Percentiles rank a stretch among this genome's conserved stretches.
Conservation (phyloP, 2,888 invertebrate genomes). For the Teinopalpus imperialis region DNA sequence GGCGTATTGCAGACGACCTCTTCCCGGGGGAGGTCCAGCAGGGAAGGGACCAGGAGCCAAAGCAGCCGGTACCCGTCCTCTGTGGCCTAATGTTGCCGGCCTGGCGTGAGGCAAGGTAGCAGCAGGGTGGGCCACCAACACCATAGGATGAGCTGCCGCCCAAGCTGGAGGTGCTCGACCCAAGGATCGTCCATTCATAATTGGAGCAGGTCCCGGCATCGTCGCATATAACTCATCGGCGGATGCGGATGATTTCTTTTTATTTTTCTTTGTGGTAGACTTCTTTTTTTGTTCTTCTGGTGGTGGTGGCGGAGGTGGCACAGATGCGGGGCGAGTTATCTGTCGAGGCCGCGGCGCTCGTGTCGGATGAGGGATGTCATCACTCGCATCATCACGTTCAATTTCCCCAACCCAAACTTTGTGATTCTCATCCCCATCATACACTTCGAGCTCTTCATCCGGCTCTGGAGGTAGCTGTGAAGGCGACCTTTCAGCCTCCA, state of each 20-base stretch:
- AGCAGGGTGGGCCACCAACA: slow-evolving; percentile 72
- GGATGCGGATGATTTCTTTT: slow-evolving; percentile 81
- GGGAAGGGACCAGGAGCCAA: slow-evolving; percentile 70
- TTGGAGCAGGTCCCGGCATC: slow-evolving; percentile 74
- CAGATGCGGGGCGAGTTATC: slow-evolving; percentile 89
- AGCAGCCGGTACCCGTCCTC: slow-evolving; percentile 83
- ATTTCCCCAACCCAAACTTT: slow-evolving; percentile 96
- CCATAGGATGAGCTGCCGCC: slow-evolving; percentile 72
- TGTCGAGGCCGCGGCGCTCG: slow-evolving; percentile 90
- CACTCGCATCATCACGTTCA: slow-evolving; percentile 88
- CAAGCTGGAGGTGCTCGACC: slow-evolving; percentile 72
- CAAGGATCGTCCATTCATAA: slow-evolving; percentile 69
- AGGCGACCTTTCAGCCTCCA: slow-evolving; percentile 84
- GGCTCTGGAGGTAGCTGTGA: slow-evolving; percentile 60
- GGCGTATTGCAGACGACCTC: slow-evolving; percentile 80
- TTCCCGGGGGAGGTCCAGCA: slow-evolving; percentile 58
- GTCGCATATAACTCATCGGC: slow-evolving; percentile 82
- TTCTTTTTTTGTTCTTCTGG: slow-evolving; percentile 85
- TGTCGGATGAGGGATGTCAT: slow-evolving; percentile 83
- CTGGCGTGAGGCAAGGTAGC: slow-evolving; percentile 71
- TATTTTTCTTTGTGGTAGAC: slow-evolving; percentile 78
- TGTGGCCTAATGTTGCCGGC: slow-evolving; percentile 77
- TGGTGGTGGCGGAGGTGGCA: slow-evolving; percentile 91
- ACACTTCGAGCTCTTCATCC: slow-evolving; percentile 91
- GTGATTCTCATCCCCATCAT: slow-evolving; percentile 96